Base-by-base conservation (phyloP, 2,888 invertebrate genomes). In the Ennomos fuscantarius region DNA sequence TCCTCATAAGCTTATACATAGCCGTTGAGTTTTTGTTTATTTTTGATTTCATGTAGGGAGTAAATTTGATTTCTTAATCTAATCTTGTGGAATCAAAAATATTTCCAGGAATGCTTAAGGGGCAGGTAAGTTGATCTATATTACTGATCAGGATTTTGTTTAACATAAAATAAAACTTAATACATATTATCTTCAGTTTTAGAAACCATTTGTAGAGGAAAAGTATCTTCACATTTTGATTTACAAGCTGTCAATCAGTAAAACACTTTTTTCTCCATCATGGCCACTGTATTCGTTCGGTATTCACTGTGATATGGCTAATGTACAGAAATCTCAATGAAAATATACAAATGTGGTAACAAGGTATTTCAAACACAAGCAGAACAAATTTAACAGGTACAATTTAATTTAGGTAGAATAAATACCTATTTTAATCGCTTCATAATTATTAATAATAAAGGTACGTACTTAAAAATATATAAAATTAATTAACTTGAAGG, bases 401-500 rank as follows among this genome's bases (percentile, higher is more conserved):
- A 41, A 39, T 34, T 43, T 34, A 35, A 39, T 34, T 37, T 34
- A 42, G 36, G 39, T 44, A 49, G 8, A 48, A 44, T 58, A 54
- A 47, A 46, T 55, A 54, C 34, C 13, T 47, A 47, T 36, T 31
- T 41, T 41, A 41, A 45, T 36, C 11, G 35, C 10, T 42, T 43
- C 47, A 48, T 11, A 47, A 47, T 52, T n/a, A 37, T 34, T 43
- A 43, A 39, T 44, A 33, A 10, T 48, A 33, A 34, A 55, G 41
- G 35, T 43, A 48, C 24, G 42, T 39, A 47, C 61, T 70, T 73
- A 71, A 59, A 73, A 73, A 66, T 69, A 63, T 75, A 73, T 66
- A 68, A 70, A 74, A 72, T 65, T 74, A 73, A 70, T 68, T 42
- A 51, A 50, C 39, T 52, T 35, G 15, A 48, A 60, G 42, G 39